Evolutionary conservation across 2,888 invertebrate species (phyloP).

Genomic region (Microctonus aethiopoides): DNA sequence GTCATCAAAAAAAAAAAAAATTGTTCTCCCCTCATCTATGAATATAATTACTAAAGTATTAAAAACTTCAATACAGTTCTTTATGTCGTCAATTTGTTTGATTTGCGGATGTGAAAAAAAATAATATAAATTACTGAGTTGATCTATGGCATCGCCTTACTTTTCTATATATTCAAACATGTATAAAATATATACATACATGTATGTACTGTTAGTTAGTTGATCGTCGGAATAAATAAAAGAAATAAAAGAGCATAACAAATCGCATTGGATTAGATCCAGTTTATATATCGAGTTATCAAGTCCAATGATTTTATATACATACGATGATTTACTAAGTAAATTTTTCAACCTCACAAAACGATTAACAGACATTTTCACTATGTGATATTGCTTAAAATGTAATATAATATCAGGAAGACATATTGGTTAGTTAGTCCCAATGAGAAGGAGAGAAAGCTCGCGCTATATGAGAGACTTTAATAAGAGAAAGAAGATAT

Average conservation of each 20-base stretch:
- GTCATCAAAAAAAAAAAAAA: too few species aligned
- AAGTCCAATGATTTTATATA: not conserved
- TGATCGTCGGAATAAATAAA: too few species aligned
- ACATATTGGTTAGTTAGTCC: not conserved
- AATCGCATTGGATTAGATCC: not conserved
- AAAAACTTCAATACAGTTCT: too few species aligned
- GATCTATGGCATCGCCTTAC: too few species aligned
- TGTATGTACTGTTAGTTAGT: too few species aligned
- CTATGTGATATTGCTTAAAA: not conserved
- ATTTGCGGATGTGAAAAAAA: too few species aligned
- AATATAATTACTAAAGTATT: too few species aligned
- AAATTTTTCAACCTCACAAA: not conserved
- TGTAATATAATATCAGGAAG: not conserved
- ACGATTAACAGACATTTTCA: not conserved
- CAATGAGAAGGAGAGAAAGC: not conserved
- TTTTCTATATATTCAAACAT: too few species aligned
- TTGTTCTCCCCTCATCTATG: not conserved
- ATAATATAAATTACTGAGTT: too few species aligned
- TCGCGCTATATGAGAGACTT: constrained; percentile 9
- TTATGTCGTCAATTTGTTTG: too few species aligned
- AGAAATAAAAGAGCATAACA: too few species aligned
- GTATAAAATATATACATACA: too few species aligned
- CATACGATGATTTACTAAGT: not conserved
- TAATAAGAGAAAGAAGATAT: constrained; percentile 16
- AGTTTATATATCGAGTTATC: not conserved